Conservation (phyloP, 2,797 vertebrate species). For the Alosa sapidissima region DNA sequence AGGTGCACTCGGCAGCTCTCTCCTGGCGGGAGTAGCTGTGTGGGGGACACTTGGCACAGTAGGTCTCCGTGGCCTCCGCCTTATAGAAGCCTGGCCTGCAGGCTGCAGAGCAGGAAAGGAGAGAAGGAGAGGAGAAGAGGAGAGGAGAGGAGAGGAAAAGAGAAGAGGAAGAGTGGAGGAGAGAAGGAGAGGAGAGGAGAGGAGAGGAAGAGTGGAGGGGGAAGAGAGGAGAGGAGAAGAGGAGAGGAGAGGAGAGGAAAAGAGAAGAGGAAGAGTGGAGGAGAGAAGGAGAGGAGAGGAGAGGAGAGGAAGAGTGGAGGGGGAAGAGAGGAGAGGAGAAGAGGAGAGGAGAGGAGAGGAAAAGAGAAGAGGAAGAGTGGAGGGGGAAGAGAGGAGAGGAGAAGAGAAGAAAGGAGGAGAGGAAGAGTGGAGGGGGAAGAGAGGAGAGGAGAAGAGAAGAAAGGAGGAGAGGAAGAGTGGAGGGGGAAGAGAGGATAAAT, state of each 20-base stretch:
- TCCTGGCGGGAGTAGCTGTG: constrained; percentile 79
- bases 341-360: background rate
- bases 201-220: background rate
- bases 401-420: background rate
- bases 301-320: background rate
- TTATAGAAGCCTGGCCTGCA: constrained; percentile 82
- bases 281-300: too few relatives aligned
- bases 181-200: background rate
- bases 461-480: background rate
- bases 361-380: background rate
- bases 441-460: background rate
- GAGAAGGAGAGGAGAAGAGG: background rate
- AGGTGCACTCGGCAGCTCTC: constrained; percentile 74
- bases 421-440: background rate
- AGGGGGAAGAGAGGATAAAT: background rate
- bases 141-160: background rate
- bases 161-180: background rate
- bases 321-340: background rate
- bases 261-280: background rate
- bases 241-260: background rate
- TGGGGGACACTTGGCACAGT: constrained; percentile 81
- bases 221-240: background rate
- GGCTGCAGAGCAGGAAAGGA: constrained; percentile 52
- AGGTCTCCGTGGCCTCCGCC: constrained; percentile 77
- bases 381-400: too few relatives aligned